Evolutionary conservation across 92 coral and sea anemone genomes (phyloP).

Genomic region (Nematostella vectensis): DNA sequence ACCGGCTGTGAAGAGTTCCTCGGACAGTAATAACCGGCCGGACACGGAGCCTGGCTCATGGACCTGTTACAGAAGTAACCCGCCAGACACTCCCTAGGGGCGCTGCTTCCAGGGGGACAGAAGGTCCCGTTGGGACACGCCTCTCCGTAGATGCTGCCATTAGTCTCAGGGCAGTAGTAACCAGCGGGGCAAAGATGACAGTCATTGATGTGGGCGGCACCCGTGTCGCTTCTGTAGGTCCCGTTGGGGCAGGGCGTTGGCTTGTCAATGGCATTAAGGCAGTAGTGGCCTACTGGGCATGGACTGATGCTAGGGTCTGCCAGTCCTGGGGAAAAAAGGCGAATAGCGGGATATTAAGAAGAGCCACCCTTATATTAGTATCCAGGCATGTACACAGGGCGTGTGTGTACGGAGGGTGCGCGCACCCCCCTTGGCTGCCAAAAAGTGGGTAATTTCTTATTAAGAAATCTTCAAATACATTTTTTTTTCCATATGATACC

Average conservation of each 20-base stretch:
- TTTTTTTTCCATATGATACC: no score
- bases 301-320: slow-evolving; percentile 67
- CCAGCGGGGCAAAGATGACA: slow-evolving; percentile 92
- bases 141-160: slow-evolving; percentile 61
- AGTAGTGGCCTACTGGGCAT: slow-evolving; percentile 86
- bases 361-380: no score
- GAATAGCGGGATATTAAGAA: slow-evolving; percentile 3
- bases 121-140: slow-evolving; percentile 81
- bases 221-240: slow-evolving; percentile 68
- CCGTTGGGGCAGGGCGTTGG: slow-evolving; percentile 88
- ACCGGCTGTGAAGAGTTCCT: slow-evolving; percentile 54
- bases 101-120: slow-evolving; percentile 82
- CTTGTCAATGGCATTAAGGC: slow-evolving; percentile 55
- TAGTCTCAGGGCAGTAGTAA: slow-evolving; percentile 55
- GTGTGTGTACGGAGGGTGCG: no score
- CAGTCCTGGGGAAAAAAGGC: slow-evolving; percentile 32
- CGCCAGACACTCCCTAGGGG: slow-evolving; percentile 55
- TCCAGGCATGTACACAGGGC: no score
- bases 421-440: no score
- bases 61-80: slow-evolving; percentile 86
- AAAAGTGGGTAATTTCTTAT: no score
- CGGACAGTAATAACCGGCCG: slow-evolving; percentile 84
- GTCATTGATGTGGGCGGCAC: slow-evolving; percentile 66
- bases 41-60: slow-evolving; percentile 73
- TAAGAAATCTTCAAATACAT: no score